Conservation (phyloP, 2,888 invertebrate genomes). For the Sympetrum striolatum region DNA sequence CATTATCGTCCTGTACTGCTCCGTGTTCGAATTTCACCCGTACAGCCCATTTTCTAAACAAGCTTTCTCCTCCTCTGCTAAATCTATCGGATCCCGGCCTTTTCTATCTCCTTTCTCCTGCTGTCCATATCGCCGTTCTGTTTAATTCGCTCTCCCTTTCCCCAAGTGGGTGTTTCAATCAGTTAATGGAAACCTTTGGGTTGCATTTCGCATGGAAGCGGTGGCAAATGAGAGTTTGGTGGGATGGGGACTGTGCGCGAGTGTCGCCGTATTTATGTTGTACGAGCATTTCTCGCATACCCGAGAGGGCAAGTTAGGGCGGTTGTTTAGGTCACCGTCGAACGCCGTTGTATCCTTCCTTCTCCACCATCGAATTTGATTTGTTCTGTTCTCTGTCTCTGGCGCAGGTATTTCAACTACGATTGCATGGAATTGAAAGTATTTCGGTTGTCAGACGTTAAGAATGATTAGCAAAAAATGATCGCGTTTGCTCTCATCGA, state of each 20-base stretch:
- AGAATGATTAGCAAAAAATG: no score
- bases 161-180: conserved; percentile 15
- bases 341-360: not conserved
- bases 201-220: not conserved
- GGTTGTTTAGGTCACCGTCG: not conserved
- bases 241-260: not conserved
- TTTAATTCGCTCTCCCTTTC: not conserved
- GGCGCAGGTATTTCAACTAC: no score
- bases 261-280: not conserved
- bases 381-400: no score
- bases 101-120: not conserved
- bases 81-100: not conserved
- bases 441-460: no score
- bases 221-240: not conserved
- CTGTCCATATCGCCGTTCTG: not conserved
- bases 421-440: no score
- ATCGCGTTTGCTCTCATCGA: no score
- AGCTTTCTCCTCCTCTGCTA: not conserved
- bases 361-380: no score
- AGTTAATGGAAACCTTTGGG: conserved; percentile 11
- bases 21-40: not conserved
- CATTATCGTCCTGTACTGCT: not conserved
- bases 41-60: not conserved
- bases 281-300: not conserved
- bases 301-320: not conserved